phyloP scores from a whole-genome alignment of 2,888 invertebrate genomes.

The Oligia fasciuncula region DNA sequence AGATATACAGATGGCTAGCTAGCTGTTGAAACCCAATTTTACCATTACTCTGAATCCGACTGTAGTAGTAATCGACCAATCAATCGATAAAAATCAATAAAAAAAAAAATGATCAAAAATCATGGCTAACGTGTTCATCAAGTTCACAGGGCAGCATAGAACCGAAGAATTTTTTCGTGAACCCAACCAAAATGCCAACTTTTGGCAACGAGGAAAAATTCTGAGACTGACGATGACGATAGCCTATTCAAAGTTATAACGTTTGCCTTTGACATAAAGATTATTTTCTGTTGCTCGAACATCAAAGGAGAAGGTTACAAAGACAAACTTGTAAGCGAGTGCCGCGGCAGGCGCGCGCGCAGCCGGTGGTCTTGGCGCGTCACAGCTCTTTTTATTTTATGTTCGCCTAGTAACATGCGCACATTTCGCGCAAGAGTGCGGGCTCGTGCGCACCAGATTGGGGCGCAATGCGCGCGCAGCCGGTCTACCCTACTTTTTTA shows the following conservation, averaged over 20 bases:
- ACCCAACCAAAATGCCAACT: conserved; percentile 23
- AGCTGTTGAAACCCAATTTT: background rate
- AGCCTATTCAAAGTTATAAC: conserved; percentile 36
- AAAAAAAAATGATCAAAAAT: conserved; percentile 79
- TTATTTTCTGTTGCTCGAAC: conserved; percentile 41
- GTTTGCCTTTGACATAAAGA: accelerated
- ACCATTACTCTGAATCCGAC: conserved; percentile 8
- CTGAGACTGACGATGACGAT: background rate
- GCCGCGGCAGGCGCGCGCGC: conserved; percentile 60
- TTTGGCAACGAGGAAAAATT: conserved; percentile 45
- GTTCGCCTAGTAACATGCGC: conserved; percentile 86
- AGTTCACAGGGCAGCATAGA: conserved; percentile 79
- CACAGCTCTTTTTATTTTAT: conserved; percentile 66
- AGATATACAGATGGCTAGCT: background rate
- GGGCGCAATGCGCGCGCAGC: conserved; percentile 82
- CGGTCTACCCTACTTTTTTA: background rate
- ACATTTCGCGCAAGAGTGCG: conserved; percentile 89
- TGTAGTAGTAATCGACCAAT: conserved; percentile 24
- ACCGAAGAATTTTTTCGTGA: conserved; percentile 66
- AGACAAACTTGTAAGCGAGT: conserved; percentile 44
- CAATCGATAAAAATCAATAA: conserved; percentile 45
- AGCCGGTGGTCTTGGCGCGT: conserved; percentile 44
- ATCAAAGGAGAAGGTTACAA: background rate
- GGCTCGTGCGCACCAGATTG: conserved; percentile 83
- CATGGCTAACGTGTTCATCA: conserved; percentile 85